Conservation (phyloP, 2,888 invertebrate species). For the Drosophila subsilvestris region DNA sequence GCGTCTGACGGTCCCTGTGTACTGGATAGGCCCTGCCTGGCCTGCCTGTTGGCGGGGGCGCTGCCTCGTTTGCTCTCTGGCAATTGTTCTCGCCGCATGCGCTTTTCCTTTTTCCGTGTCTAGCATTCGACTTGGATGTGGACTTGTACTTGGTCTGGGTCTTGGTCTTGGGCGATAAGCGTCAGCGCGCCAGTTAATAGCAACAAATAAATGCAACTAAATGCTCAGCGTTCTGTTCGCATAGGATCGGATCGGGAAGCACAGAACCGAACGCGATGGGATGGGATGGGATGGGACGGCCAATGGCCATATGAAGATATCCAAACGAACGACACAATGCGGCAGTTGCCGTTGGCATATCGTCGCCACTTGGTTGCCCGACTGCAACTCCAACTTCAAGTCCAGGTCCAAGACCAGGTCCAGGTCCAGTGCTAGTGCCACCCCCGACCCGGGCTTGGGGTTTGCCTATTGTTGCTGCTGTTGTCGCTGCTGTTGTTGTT, state of each 20-base stretch:
- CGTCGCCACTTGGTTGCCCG: conserved; percentile 69
- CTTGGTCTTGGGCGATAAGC: conserved; percentile 71
- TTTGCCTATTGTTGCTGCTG: conserved; percentile 22
- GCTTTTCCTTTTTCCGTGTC: conserved; percentile 69
- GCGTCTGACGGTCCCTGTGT: background rate
- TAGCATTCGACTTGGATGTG: conserved; percentile 49
- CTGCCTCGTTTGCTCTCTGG: conserved; percentile 46
- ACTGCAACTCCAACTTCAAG: conserved; percentile 19
- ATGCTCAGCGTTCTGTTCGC: conserved; percentile 69
- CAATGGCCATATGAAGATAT: conserved; percentile 82
- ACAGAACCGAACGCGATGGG: background rate
- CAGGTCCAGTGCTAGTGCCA: conserved; percentile 31
- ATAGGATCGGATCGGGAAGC: conserved; percentile 35
- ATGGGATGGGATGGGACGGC: conserved; percentile 1
- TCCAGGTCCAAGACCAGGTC: conserved; percentile 22
- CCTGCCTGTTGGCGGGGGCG: conserved; percentile 33
- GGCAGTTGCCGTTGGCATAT: conserved; percentile 82
- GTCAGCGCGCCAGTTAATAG: conserved; percentile 83
- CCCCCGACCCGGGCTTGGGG: conserved; percentile 25
- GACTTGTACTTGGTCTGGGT: conserved; percentile 26
- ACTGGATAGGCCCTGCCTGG: conserved; percentile 1
- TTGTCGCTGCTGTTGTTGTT: conserved; percentile 38
- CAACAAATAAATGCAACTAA: conserved; percentile 84
- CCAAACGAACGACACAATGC: conserved; percentile 83
- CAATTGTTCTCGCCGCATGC: conserved; percentile 65